phyloP scores from a whole-genome alignment of 2,797 vertebrate species.

The Dromococcyx pavoninus region DNA sequence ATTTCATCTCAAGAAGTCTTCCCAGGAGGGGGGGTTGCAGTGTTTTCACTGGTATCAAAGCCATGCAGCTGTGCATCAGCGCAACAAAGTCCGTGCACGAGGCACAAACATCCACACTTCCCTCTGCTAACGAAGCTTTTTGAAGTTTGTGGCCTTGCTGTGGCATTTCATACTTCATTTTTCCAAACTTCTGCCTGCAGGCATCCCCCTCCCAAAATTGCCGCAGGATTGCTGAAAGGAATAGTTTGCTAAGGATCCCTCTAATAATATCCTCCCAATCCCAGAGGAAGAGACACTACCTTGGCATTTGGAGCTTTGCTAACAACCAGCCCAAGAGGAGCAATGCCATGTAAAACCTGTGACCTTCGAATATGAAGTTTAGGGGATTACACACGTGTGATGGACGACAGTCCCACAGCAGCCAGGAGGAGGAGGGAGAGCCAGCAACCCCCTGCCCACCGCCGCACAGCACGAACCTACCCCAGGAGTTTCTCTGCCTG shows the following conservation, averaged over 20 bases:
- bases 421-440: neutral
- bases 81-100: rapidly evolving
- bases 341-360: rapidly evolving
- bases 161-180: neutral
- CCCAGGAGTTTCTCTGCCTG: neutral
- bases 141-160: neutral
- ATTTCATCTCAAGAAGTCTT: neutral
- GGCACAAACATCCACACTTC: neutral
- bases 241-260: neutral
- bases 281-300: neutral
- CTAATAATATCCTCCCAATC: neutral
- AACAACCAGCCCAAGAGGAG: neutral
- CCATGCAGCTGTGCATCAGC: rapidly evolving
- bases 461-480: neutral
- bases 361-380: neutral
- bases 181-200: neutral
- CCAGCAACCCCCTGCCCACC: neutral
- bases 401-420: neutral
- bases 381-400: rapidly evolving
- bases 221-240: neutral
- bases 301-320: rapidly evolving
- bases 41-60: neutral
- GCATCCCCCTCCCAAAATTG: neutral
- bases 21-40: neutral
- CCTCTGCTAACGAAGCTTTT: neutral